Conservation (phyloP, 2,797 vertebrate genomes). For the Peromyscus eremicus region DNA sequence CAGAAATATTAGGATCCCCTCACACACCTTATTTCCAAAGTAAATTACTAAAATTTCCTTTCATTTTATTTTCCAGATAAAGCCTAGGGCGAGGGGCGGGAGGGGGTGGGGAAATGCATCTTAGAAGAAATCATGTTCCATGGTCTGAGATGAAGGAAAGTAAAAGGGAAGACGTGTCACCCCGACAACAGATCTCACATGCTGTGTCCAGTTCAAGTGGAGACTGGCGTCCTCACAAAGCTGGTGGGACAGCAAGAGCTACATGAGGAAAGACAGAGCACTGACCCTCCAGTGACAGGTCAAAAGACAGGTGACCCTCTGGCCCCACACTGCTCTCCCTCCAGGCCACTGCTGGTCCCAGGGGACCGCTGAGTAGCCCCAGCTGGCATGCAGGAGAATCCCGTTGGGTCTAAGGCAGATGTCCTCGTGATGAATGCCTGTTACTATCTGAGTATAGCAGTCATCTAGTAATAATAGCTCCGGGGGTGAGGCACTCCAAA, state of each 20-base stretch:
- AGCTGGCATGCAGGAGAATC: neutral
- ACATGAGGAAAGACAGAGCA: neutral
- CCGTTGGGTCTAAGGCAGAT: neutral
- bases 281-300: neutral
- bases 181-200: neutral
- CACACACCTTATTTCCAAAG: constrained; percentile 36
- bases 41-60: constrained; percentile 26
- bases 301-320: neutral
- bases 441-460: neutral
- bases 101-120: accelerated
- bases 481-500: neutral
- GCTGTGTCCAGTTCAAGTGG: neutral
- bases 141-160: neutral
- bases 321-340: neutral
- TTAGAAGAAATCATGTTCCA: neutral
- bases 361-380: neutral
- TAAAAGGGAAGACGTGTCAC: neutral
- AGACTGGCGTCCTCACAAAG: neutral
- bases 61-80: constrained; percentile 38
- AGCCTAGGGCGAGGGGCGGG: neutral
- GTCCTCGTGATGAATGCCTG: neutral
- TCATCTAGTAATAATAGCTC: neutral
- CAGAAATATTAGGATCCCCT: neutral
- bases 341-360: neutral
- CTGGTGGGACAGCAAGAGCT: neutral